Percentiles rank a stretch among this genome's conserved stretches.
Conservation (phyloP, 2,797 vertebrate genomes). For the Tauraco hartlaubi region DNA sequence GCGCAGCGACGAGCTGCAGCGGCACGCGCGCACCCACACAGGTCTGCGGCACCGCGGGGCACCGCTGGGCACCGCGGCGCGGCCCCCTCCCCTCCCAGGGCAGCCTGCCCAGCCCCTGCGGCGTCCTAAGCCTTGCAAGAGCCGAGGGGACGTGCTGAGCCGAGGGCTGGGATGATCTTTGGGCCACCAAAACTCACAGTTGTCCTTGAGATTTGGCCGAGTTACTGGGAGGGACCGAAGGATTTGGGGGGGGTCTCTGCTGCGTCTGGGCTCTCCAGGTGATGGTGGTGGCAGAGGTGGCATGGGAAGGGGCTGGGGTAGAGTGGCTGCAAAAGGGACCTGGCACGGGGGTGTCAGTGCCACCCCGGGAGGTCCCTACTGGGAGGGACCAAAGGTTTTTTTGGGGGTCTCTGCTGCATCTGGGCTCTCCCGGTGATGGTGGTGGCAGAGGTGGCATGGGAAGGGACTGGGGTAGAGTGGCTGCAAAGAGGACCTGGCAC, state of each 20-base stretch:
- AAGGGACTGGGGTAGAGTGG: background rate
- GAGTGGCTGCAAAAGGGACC: background rate
- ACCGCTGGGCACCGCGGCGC: background rate
- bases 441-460: background rate
- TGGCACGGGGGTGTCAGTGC: background rate
- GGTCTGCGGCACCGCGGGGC: slow-evolving; percentile 74
- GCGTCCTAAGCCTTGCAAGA: background rate
- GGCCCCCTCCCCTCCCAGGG: background rate
- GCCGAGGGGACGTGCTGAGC: background rate
- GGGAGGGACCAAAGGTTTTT: background rate
- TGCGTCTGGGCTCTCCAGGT: accelerated
- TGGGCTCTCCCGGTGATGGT: accelerated
- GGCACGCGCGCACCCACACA: slow-evolving; percentile 96
- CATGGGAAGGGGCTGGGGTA: background rate
- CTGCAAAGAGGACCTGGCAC: accelerated
- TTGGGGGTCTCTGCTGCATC: too few species aligned
- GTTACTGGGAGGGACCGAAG: background rate
- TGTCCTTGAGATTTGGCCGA: background rate
- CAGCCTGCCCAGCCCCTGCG: accelerated
- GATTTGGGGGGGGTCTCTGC: too few species aligned
- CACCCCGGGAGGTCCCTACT: background rate
- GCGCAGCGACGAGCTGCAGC: slow-evolving; percentile 93
- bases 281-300: background rate
- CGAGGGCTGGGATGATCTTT: background rate
- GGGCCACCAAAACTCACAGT: accelerated